Percentiles rank a stretch among this genome's conserved stretches.
phyloP scores from a whole-genome alignment of 1,140 invertebrate species.

The Diorhabda carinulata region DNA sequence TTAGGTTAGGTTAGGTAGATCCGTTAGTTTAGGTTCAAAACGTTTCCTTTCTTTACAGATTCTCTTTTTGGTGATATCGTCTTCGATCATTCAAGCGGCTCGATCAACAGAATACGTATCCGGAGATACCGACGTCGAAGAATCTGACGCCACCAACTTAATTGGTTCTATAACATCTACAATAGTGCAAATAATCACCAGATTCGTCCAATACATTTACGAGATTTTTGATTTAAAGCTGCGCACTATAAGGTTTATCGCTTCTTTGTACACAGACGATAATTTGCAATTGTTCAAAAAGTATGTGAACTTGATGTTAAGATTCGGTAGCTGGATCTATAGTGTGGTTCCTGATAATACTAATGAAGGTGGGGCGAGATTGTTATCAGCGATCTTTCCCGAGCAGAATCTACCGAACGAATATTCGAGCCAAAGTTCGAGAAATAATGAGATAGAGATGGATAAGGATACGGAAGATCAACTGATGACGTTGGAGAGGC shows the following conservation, averaged over 20 bases:
- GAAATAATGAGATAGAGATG: neutral
- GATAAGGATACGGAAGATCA: neutral
- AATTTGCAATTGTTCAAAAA: slow-evolving; percentile 9
- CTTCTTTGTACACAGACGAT: slow-evolving; percentile 12
- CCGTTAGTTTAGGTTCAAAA: too few relatives aligned
- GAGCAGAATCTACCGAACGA: neutral
- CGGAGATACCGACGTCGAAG: too few relatives aligned
- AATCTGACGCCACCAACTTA: neutral
- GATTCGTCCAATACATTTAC: slow-evolving; percentile 1
- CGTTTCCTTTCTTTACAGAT: neutral
- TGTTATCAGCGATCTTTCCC: slow-evolving; percentile 12
- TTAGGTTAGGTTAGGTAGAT: too few relatives aligned
- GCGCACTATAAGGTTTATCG: neutral
- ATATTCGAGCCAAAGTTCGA: neutral
- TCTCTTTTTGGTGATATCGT: neutral
- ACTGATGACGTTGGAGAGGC: neutral
- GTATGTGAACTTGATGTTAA: neutral
- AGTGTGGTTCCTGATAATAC: slow-evolving; percentile 9
- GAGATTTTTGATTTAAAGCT: slow-evolving; percentile 10
- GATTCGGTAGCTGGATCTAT: slow-evolving; percentile 6
- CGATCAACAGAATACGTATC: too few relatives aligned
- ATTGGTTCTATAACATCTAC: neutral
- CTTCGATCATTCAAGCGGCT: too few relatives aligned
- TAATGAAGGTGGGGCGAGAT: neutral
- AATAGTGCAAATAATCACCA: slow-evolving; percentile 6